Conservation (phyloP, 37 sponge, comb jelly and placozoan species). For the Axinella damicornis region DNA sequence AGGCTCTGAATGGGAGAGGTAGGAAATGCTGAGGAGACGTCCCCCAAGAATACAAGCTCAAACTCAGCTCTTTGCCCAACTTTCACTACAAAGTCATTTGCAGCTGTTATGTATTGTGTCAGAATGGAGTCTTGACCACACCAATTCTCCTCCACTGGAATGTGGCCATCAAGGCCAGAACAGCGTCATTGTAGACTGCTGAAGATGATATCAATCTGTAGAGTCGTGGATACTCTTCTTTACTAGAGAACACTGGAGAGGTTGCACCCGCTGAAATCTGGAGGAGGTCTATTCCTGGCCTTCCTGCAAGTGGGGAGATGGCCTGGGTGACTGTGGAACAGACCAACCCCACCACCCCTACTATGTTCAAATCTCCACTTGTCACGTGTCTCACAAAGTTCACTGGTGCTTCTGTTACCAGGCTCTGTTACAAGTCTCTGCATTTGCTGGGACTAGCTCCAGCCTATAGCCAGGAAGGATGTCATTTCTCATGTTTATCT, state of each 20-base stretch:
- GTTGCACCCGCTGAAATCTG: conserved; percentile 21
- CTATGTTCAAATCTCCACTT: not conserved
- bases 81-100: not conserved
- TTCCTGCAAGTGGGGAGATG: conserved; percentile 33
- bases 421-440: too few relatives aligned
- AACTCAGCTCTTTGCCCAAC: too few relatives aligned
- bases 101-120: not conserved
- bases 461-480: too few relatives aligned
- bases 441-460: too few relatives aligned
- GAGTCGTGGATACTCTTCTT: not conserved
- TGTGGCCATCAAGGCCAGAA: conserved; percentile 16
- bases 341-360: conserved; percentile 35
- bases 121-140: not conserved
- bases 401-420: too few relatives aligned
- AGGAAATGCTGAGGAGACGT: too few relatives aligned
- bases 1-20: too few relatives aligned
- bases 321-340: conserved; percentile 17
- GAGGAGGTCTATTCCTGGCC: not conserved
- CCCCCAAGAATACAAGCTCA: too few relatives aligned
- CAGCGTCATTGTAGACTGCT: conserved; percentile 2
- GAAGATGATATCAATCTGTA: conserved; percentile 21
- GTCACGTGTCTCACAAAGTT: not conserved
- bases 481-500: too few relatives aligned
- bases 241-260: not conserved
- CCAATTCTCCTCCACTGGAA: not conserved